These are phyloP conservation scores for Phaedon cochleariae DNA, from an alignment of 2,888 invertebrate species.

Conservation along the genomic window DNA sequence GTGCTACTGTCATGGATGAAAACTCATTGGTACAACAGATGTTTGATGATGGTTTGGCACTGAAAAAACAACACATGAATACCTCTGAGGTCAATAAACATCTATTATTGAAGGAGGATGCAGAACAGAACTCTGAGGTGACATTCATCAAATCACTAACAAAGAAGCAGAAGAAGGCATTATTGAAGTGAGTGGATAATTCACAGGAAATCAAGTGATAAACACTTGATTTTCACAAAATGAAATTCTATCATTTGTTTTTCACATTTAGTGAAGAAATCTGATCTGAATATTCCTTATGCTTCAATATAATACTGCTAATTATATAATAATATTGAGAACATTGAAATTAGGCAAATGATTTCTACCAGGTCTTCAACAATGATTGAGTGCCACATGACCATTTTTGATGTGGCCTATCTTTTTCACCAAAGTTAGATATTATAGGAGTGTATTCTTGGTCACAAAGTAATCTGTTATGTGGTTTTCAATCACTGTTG, in stretches of 20 bases:
- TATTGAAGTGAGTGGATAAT: conserved; percentile 79
- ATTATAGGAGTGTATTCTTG: too few species aligned
- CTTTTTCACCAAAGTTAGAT: too few species aligned
- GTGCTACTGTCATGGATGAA: conserved; percentile 72
- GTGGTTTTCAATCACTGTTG: too few species aligned
- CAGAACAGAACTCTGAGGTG: conserved; percentile 71
- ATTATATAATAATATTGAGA: too few species aligned
- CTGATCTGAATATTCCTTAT: too few species aligned
- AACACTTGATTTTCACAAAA: conserved; percentile 16
- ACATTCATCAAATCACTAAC: conserved; percentile 85
- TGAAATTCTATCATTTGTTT: neutral
- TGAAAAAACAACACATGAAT: conserved; percentile 80
- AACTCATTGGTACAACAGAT: conserved; percentile 85
- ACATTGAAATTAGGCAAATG: too few species aligned
- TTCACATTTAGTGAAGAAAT: too few species aligned
- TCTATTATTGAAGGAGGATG: conserved; percentile 68
- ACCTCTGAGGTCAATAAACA: conserved; percentile 65
- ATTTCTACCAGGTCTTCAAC: too few species aligned
- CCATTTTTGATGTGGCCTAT: too few species aligned
- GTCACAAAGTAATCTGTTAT: too few species aligned
- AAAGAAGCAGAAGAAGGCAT: conserved; percentile 88
- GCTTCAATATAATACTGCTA: too few species aligned
- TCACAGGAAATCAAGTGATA: neutral
- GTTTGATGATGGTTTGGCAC: conserved; percentile 89
- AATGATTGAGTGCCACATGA: too few species aligned